These are phyloP conservation scores for Apodemus agrarius DNA, from an alignment of 2,797 vertebrate species.

Conservation along the genomic window DNA sequence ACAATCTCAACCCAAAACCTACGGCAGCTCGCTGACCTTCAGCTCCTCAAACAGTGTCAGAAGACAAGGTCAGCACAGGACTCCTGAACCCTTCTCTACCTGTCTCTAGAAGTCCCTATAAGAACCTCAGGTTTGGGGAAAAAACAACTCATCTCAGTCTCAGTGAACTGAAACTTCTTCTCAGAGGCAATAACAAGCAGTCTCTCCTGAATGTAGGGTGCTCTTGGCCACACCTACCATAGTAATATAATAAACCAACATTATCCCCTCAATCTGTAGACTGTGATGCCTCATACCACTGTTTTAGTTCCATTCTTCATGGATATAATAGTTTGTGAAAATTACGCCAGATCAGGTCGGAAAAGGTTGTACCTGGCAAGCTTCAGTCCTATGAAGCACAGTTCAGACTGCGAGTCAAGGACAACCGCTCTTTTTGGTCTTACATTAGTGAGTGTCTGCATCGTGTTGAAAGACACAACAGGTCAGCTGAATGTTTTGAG, in stretches of 20 bases:
- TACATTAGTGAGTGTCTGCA: not conserved
- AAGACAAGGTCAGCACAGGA: not conserved
- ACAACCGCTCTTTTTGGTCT: not conserved
- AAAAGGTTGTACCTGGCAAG: not conserved
- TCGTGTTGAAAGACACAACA: not conserved
- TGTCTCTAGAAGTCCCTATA: slow-evolving; percentile 11
- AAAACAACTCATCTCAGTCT: not conserved
- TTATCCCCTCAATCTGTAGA: not conserved
- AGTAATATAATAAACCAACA: slow-evolving; percentile 15
- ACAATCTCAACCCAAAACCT: not conserved
- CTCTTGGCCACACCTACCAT: not conserved
- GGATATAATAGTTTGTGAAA: not conserved
- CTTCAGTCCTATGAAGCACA: not conserved
- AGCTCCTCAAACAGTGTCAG: not conserved
- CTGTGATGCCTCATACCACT: not conserved
- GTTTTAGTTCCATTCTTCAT: slow-evolving; percentile 2
- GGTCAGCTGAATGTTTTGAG: not conserved
- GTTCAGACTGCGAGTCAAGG: not conserved
- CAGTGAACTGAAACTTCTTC: not conserved
- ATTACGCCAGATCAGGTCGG: not conserved
- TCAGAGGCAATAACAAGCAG: not conserved
- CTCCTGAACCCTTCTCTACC: not conserved
- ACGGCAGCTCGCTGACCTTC: not conserved
- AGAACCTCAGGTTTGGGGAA: not conserved
- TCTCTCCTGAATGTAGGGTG: not conserved